phyloP scores from a whole-genome alignment of 2,113 vertebrate genomes.

The Sterrhoptilus dennistouni region DNA sequence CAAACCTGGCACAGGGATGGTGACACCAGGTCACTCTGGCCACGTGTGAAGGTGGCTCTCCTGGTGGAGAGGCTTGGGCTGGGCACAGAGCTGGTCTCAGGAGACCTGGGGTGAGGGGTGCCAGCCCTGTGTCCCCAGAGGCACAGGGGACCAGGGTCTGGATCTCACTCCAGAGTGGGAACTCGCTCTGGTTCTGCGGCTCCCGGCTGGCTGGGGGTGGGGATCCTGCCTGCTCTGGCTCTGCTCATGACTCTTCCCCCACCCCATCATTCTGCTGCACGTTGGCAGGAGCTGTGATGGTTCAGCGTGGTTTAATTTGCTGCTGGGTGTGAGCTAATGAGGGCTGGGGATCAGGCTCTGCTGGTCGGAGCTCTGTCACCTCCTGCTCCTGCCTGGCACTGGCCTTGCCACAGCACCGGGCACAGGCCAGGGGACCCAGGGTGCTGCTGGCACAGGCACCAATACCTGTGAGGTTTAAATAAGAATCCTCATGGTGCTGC shows the following conservation, averaged over 20 bases:
- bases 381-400: neutral
- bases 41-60: neutral
- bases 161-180: neutral
- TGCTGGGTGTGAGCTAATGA: neutral
- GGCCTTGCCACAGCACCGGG: no score
- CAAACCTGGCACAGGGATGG: rapidly evolving
- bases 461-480: rapidly evolving
- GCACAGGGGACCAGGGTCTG: neutral
- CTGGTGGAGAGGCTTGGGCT: neutral
- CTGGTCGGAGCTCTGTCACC: neutral
- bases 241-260: neutral
- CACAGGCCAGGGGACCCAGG: no score
- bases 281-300: neutral
- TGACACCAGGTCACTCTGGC: rapidly evolving
- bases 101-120: neutral
- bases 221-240: neutral
- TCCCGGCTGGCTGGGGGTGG: neutral
- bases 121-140: rapidly evolving
- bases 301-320: neutral
- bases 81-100: neutral
- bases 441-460: neutral
- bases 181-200: neutral
- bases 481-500: neutral
- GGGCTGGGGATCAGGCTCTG: neutral
- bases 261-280: neutral